Conservation (phyloP, 2,797 vertebrate genomes). For the Mycteria americana region DNA sequence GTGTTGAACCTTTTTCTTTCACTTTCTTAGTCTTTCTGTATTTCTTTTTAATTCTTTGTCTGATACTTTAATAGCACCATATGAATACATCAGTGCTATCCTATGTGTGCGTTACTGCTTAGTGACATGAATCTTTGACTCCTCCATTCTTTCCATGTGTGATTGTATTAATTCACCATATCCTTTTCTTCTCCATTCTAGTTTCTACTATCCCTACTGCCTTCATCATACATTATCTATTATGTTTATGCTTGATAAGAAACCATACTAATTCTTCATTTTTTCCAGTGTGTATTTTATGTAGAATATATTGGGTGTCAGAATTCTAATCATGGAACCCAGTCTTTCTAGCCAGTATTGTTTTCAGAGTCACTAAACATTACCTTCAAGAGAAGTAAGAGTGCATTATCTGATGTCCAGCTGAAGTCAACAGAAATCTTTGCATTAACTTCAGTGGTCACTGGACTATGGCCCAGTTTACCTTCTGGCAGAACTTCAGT, state of each 20-base stretch:
- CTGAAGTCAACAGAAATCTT: slow-evolving; percentile 1
- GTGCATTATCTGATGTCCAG: background rate
- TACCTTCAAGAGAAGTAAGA: background rate
- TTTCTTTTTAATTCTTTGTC: slow-evolving; percentile 9
- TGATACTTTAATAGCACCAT: background rate
- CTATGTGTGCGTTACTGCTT: background rate
- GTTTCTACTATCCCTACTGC: background rate
- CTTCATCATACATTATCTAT: background rate
- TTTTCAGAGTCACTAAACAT: background rate
- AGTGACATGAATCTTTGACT: background rate
- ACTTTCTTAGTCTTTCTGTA: background rate
- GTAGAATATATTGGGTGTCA: background rate
- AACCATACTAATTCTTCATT: background rate
- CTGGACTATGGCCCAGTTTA: background rate
- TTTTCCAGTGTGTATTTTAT: background rate
- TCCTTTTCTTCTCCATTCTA: background rate
- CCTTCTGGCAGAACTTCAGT: background rate
- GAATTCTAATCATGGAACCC: background rate
- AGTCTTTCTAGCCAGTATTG: background rate
- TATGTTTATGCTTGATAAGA: background rate
- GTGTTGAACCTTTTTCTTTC: background rate
- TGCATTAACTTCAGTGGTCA: background rate
- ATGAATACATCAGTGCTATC: background rate
- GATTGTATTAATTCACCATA: slow-evolving; percentile 24
- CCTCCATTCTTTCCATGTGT: background rate